Percentiles rank a stretch among this genome's conserved stretches.
Evolutionary conservation across 2,797 vertebrate species (phyloP).

Genomic region (Thaleichthys pacificus): DNA sequence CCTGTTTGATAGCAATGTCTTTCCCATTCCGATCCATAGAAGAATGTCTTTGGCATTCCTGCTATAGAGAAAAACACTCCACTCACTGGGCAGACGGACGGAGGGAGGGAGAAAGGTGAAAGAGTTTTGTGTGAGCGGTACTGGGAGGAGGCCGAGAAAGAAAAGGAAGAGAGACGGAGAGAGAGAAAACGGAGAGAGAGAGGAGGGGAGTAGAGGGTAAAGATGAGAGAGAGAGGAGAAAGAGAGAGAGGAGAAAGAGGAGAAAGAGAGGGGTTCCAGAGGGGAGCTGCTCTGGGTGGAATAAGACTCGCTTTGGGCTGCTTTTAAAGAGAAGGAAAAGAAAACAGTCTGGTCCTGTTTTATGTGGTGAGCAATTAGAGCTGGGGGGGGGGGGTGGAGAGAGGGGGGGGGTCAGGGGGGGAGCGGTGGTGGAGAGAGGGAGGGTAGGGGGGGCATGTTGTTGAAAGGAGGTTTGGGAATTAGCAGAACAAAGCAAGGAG

Average conservation of each 20-base stretch:
- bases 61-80: conserved; percentile 42
- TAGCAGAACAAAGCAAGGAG: background rate
- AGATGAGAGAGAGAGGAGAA: conserved; percentile 17
- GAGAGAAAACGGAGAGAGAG: conserved; percentile 13
- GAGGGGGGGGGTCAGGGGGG: conserved; percentile 2
- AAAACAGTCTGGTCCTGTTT: conserved; percentile 80
- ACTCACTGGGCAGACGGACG: conserved; percentile 26
- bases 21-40: conserved; percentile 67
- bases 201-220: conserved; percentile 12
- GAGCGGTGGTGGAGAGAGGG: conserved; percentile 1
- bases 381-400: conserved; percentile 28
- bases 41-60: conserved; percentile 76
- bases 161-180: conserved; percentile 22
- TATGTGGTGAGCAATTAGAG: conserved; percentile 78
- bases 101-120: conserved; percentile 35
- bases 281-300: conserved; percentile 53
- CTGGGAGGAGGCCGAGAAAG: background rate
- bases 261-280: background rate
- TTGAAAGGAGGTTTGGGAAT: background rate
- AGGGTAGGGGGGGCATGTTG: background rate
- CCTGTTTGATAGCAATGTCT: conserved; percentile 75
- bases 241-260: conserved; percentile 29
- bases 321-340: conserved; percentile 56
- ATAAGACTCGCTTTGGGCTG: conserved; percentile 60
- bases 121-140: no score